A percentile compares a stretch with the other conserved stretches of the same genome.
Evolutionary conservation across 1,140 invertebrate species (phyloP).

Genomic region (Drosophila fuyamai): DNA sequence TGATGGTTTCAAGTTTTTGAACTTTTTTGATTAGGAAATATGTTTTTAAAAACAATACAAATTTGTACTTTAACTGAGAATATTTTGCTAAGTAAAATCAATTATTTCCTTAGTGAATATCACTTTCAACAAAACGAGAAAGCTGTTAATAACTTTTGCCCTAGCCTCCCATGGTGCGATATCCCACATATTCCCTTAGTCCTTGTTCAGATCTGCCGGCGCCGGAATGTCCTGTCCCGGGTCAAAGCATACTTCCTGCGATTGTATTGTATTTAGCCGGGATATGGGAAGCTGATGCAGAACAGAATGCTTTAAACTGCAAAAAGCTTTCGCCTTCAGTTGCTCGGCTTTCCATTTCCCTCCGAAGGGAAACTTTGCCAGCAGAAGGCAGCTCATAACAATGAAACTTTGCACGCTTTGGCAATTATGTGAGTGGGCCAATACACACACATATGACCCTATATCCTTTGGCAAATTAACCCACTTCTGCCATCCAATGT

Average conservation of each 20-base stretch:
- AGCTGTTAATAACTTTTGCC: conserved; percentile 11
- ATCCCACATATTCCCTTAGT: conserved; percentile 2
- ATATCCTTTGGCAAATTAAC: conserved; percentile 72
- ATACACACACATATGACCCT: conserved; percentile 22
- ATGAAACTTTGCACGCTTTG: conserved; percentile 70
- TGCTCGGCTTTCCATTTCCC: neutral
- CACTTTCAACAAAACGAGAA: neutral
- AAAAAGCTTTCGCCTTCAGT: conserved; percentile 47
- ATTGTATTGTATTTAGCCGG: conserved; percentile 48
- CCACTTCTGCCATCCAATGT: conserved; percentile 68
- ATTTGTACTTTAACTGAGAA: neutral
- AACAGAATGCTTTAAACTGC: conserved; percentile 67
- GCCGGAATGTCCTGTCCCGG: conserved; percentile 46
- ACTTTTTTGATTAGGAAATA: too few relatives aligned
- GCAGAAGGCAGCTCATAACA: conserved; percentile 62
- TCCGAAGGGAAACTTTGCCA: conserved; percentile 47
- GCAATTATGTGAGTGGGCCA: conserved; percentile 60
- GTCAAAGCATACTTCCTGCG: conserved; percentile 48
- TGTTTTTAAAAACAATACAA: too few relatives aligned
- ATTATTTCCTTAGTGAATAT: neutral
- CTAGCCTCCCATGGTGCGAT: conserved; percentile 1
- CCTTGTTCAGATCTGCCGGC: conserved; percentile 25
- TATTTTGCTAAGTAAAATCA: neutral
- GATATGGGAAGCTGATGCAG: conserved; percentile 38
- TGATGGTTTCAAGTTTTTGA: too few relatives aligned